Percentiles rank a stretch among this genome's conserved stretches.
These are phyloP conservation scores for Hippocampus zosterae DNA, from an alignment of 2,113 vertebrate species.

Conservation along the genomic window DNA sequence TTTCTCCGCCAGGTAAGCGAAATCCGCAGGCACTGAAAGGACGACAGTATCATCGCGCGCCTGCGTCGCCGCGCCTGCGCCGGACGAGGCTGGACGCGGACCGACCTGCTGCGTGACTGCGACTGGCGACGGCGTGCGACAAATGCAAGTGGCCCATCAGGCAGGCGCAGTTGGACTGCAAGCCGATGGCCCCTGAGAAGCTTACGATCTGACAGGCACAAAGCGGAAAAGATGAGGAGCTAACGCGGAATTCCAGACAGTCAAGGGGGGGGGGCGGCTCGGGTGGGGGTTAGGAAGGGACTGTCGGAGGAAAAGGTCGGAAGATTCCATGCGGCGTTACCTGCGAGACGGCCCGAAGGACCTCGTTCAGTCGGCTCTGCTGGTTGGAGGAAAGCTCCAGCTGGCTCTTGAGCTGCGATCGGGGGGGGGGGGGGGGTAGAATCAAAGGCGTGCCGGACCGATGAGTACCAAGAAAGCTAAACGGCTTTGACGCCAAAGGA, in stretches of 20 bases:
- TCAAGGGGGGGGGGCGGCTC: no score
- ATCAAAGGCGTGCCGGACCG: background rate
- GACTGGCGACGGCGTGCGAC: constrained; percentile 79
- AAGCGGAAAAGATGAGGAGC: no score
- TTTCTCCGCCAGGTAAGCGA: constrained; percentile 86
- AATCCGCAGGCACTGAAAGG: constrained; percentile 85
- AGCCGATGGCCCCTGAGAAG: constrained; percentile 84
- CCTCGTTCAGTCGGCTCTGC: constrained; percentile 85
- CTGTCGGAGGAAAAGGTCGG: no score
- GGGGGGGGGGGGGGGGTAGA: no score
- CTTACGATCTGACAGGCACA: constrained; percentile 74
- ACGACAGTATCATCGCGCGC: no score
- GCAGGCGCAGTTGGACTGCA: constrained; percentile 89
- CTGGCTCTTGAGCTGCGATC: constrained; percentile 79
- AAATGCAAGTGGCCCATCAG: constrained; percentile 86
- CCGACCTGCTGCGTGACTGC: constrained; percentile 84
- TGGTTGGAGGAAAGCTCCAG: constrained; percentile 79
- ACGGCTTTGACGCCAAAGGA: background rate
- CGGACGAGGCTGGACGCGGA: no score
- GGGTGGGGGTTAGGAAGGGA: no score
- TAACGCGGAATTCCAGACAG: no score
- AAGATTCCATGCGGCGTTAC: constrained; percentile 56
- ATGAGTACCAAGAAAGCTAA: background rate
- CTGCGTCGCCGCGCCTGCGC: no score
- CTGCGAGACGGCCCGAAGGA: constrained; percentile 86